Conservation (phyloP, 1,140 invertebrate species). For the Hypsibius dujardini region DNA sequence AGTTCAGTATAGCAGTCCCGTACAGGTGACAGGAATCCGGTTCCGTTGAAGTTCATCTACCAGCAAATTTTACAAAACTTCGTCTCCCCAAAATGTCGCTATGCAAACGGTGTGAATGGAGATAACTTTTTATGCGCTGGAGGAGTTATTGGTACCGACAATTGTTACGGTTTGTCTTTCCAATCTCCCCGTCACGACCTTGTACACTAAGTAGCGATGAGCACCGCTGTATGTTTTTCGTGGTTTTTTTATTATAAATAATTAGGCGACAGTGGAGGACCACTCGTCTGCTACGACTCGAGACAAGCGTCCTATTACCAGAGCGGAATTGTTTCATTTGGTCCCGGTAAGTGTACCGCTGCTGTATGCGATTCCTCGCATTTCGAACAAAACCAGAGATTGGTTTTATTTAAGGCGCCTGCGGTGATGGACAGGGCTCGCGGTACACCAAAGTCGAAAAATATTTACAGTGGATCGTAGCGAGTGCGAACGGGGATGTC, state of each 20-base stretch:
- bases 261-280: constrained; percentile 15
- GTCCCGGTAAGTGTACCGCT: not conserved
- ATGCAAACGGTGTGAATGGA: not conserved
- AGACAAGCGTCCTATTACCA: not conserved
- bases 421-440: not conserved
- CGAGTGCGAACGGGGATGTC: too few relatives aligned
- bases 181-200: not conserved
- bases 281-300: not conserved
- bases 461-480: too few relatives aligned
- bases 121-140: constrained; percentile 9
- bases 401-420: not conserved
- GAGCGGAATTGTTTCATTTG: not conserved
- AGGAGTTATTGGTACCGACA: not conserved
- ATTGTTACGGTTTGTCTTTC: not conserved
- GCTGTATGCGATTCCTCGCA: too few relatives aligned
- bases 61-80: constrained; percentile 7
- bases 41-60: constrained; percentile 13
- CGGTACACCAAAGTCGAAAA: too few relatives aligned
- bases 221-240: not conserved
- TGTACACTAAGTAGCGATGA: not conserved
- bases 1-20: too few relatives aligned
- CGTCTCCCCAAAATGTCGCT: not conserved
- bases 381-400: too few relatives aligned
- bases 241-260: too few relatives aligned
- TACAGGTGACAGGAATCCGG: not conserved